Conservation (phyloP, 2,888 invertebrate genomes). For the Phragmatobia fuliginosa region DNA sequence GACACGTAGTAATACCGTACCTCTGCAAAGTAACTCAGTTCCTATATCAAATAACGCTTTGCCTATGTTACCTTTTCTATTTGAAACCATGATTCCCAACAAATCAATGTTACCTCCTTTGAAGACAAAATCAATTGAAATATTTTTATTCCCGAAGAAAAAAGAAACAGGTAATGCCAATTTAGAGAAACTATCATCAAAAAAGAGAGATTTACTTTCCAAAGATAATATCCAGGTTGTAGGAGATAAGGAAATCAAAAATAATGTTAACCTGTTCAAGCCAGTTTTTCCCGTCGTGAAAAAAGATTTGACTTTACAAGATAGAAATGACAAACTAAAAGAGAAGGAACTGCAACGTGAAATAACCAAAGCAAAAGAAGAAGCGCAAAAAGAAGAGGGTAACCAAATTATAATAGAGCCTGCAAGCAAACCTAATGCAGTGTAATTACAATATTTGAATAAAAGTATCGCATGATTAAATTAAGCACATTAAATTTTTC, state of each 20-base stretch:
- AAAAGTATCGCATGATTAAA: neutral
- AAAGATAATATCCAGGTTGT: conserved; percentile 66
- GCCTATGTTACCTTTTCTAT: conserved; percentile 57
- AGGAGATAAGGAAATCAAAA: conserved; percentile 66
- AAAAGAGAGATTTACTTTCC: conserved; percentile 50
- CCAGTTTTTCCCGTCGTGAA: conserved; percentile 57
- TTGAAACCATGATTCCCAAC: conserved; percentile 57
- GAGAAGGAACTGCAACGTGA: conserved; percentile 22
- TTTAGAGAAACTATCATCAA: conserved; percentile 35
- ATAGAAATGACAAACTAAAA: conserved; percentile 43
- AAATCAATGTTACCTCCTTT: conserved; percentile 45
- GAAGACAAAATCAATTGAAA: conserved; percentile 70
- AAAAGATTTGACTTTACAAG: conserved; percentile 64
- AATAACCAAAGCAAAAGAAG: conserved; percentile 22
- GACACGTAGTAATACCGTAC: conserved; percentile 20
- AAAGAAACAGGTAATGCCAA: conserved; percentile 54
- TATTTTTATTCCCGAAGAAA: conserved; percentile 73
- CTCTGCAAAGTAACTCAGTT: conserved; percentile 10
- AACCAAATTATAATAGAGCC: conserved; percentile 33
- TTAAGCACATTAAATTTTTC: neutral
- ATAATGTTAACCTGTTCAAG: conserved; percentile 56
- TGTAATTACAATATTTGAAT: conserved; percentile 42
- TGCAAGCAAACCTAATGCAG: conserved; percentile 46
- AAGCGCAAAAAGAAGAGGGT: conserved; percentile 35
- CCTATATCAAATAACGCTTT: conserved; percentile 20